Percentiles rank a stretch among this genome's conserved stretches.
Conservation (phyloP, 2,888 invertebrate genomes). For the Craniophora ligustri region DNA sequence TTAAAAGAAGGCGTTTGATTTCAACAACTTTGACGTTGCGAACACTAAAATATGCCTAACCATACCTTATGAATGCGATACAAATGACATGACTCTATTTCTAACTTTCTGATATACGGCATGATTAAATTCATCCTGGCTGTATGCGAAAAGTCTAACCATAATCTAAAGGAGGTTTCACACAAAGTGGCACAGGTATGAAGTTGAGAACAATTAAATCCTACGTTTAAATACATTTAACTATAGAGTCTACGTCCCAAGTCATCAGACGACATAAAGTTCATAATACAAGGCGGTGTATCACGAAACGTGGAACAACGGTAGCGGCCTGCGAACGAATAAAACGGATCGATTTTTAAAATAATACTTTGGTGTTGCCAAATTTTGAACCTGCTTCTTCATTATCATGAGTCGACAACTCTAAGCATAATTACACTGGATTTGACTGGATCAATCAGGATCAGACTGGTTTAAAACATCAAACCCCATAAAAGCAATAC, state of each 20-base stretch:
- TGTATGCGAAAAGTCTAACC: slow-evolving; percentile 38
- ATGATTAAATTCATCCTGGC: slow-evolving; percentile 29
- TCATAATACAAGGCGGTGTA: slow-evolving; percentile 39
- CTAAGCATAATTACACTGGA: no score
- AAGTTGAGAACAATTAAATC: slow-evolving; percentile 25
- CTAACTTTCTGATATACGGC: no score
- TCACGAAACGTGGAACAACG: slow-evolving; percentile 32
- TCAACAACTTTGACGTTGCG: no score
- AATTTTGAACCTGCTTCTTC: no score
- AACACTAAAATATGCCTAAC: no score
- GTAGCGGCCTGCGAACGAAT: slow-evolving; percentile 35
- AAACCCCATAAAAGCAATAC: no score
- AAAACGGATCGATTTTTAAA: slow-evolving; percentile 9
- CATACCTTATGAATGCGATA: background rate
- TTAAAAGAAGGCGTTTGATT: no score
- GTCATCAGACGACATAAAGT: slow-evolving; percentile 27
- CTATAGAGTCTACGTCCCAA: slow-evolving; percentile 37
- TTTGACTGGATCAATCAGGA: no score
- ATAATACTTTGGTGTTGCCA: no score
- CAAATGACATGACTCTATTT: no score
- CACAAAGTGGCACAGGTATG: slow-evolving; percentile 27
- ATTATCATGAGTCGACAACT: no score
- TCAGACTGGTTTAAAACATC: no score
- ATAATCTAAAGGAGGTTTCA: slow-evolving; percentile 22
- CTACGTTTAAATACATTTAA: slow-evolving; percentile 39